Base-by-base conservation (phyloP, 2,113 vertebrate genomes). In the Empidonax traillii region DNA sequence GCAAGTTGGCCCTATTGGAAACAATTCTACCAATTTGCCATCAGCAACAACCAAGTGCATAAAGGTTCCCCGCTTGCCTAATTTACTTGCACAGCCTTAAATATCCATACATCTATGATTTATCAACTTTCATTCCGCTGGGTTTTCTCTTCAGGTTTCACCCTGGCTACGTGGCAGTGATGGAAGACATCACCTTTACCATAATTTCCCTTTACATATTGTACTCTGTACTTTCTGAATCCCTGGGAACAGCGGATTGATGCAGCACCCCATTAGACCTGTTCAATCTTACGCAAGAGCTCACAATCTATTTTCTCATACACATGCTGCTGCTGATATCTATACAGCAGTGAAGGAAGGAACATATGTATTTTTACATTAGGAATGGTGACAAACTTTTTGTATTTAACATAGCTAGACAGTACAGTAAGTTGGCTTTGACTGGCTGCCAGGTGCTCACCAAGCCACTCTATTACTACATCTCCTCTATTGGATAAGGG, bases 1-100 rank as follows among this genome's bases (percentile, higher is more conserved):
- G 9, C 10, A 72, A 27, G 7, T 6, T 44, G 44, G 0, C 2
- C 8, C 24, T 52, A 0, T 5, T 35, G 13, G 19, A 61, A 80
- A 61, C 3, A 52, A 25, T 55, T 39, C 14, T 59, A 33, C 15
- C 16, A 65, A 33, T 2, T 82, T 59, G 19, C 2, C 3, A 39
- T 23, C 24, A 76, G 11, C 14, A 55, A 39, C 11, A 39, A 8
- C 14, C 8, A 12, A 59, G 33, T 3, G 21, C 39, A 43, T 6
- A 62, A 80, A 53, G 5, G 3, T 22, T 82, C 8, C 10, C 6
- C 5, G 7, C 28, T 3, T 33, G 5, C 33, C 74, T 31, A 12
- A 51, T 82, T 85, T 75, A 63, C 27, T 65, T 5, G 0, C 27
- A 51, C 8, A 35, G 12, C 10, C 15, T 15, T 41, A 30, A 47